A percentile compares a stretch with the other conserved stretches of the same genome.
Conservation (phyloP, 2,797 vertebrate genomes). For the Falco naumanni region DNA sequence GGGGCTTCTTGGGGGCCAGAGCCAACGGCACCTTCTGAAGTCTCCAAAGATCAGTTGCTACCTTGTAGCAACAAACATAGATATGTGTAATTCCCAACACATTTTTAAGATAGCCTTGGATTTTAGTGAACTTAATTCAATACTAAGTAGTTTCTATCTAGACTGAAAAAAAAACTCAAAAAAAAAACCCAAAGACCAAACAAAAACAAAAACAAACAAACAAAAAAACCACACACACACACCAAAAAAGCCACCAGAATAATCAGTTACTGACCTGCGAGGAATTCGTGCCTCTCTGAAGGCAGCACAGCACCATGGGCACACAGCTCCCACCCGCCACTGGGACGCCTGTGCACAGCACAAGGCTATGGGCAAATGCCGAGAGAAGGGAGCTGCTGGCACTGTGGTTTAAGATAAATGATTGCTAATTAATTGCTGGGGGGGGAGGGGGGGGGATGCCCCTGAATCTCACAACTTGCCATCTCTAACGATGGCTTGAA, state of each 20-base stretch:
- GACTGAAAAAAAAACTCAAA: not conserved
- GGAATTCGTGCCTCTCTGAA: not conserved
- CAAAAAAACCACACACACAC: not conserved
- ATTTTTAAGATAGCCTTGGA: not conserved
- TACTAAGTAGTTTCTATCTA: not conserved
- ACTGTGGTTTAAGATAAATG: not conserved
- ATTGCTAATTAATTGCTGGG: not conserved
- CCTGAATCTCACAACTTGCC: not conserved
- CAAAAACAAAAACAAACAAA: not conserved
- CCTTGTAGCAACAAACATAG: not conserved
- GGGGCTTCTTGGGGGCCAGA: not conserved
- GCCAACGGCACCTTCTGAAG: not conserved
- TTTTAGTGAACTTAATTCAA: not conserved
- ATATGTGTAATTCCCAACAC: not conserved
- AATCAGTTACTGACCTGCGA: not conserved
- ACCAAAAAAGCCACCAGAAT: not conserved
- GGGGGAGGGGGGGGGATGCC: fast-evolving
- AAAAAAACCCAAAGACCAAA: too few relatives aligned
- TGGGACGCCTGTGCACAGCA: not conserved
- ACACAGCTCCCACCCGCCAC: not conserved
- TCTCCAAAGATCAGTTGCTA: not conserved
- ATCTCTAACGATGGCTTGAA: not conserved
- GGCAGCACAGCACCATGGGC: not conserved
- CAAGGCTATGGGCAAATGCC: not conserved
- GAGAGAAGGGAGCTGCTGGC: not conserved